These are phyloP conservation scores for Amphipyra berbera DNA, from an alignment of 2,888 invertebrate species.

Conservation along the genomic window DNA sequence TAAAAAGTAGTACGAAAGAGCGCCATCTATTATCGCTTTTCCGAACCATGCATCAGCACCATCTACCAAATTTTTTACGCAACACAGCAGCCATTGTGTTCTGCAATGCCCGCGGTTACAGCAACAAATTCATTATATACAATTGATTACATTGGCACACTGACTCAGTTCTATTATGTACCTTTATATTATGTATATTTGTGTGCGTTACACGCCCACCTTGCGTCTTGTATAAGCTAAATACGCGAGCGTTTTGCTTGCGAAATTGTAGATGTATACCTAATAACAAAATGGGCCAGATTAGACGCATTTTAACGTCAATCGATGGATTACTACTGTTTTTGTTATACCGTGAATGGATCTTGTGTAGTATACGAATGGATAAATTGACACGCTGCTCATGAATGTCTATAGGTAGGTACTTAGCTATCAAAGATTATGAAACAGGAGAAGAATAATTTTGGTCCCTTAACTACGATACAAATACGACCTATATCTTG, in stretches of 20 bases:
- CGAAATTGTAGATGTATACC: neutral
- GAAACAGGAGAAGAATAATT: too few species aligned
- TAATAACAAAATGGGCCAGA: neutral
- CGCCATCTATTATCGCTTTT: conserved; percentile 18
- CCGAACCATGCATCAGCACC: conserved; percentile 1
- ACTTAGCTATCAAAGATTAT: too few species aligned
- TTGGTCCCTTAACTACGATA: too few species aligned
- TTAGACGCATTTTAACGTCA: conserved; percentile 3
- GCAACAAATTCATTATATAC: conserved; percentile 43
- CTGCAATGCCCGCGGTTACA: conserved; percentile 22
- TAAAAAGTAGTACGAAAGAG: neutral
- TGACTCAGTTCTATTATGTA: conserved; percentile 44
- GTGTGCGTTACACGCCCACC: conserved; percentile 14
- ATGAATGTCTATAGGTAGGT: too few species aligned
- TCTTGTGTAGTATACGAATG: too few species aligned
- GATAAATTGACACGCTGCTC: too few species aligned
- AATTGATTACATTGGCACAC: conserved; percentile 54
- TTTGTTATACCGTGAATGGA: too few species aligned
- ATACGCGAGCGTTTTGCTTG: conserved; percentile 6
- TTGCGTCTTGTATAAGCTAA: conserved; percentile 11
- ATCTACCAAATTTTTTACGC: conserved; percentile 30
- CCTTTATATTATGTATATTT: conserved; percentile 14
- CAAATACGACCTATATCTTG: too few species aligned
- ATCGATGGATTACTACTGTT: neutral
- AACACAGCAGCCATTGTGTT: conserved; percentile 23